Evolutionary conservation across 2,888 invertebrate genomes (phyloP), one percentile per base, ranked within the genome.

Genomic region (Microctonus brassicae): DNA sequence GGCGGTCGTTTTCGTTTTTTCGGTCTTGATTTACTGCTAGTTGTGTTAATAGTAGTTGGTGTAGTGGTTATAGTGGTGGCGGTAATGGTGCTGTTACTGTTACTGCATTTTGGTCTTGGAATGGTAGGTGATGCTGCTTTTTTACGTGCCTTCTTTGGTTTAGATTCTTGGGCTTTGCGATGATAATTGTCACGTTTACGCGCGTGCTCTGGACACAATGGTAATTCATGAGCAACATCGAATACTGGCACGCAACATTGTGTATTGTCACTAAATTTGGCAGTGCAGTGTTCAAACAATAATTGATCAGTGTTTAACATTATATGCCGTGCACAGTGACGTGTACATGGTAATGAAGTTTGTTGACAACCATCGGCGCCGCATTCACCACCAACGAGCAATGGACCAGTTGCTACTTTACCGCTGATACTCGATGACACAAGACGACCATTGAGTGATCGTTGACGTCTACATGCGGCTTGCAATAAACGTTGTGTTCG

Each of bases 181-280:
- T 93, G 92, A 87, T 95, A 95, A 88, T 95, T 95, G 83, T 95
- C 95, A 87, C 94, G 90, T 87, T 95, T 94, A 88, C 94, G 92
- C 0, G 94, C 94, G 88, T 97, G 97, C 81, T 95, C 95, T 7
- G 92, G 90, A 86, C 97, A 97, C 7, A 97, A 90, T 60, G 97
- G 96, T 84, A 96, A 90, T 85, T 96, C 93, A 83, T 94, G 93
- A 61, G 90, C 90, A 73, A 94, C 91, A 88, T 95, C 94, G 81
- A 94, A 93, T 62, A 94, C 94, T 57, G 95, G 94, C 76, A 92
- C 90, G 82, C 93, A 93, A 86, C 95, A 95, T 85, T 94, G 94
- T 36, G 93, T 92, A 82, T 94, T 92, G 87, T 94, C 93, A 70
- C 93, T 90, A 86, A 93, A 93, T 87, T 94, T 94, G 73, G 94